A percentile compares a stretch with the other conserved stretches of the same genome.
Conservation (phyloP, 2,797 vertebrate genomes). For the Poecilia velifera region DNA sequence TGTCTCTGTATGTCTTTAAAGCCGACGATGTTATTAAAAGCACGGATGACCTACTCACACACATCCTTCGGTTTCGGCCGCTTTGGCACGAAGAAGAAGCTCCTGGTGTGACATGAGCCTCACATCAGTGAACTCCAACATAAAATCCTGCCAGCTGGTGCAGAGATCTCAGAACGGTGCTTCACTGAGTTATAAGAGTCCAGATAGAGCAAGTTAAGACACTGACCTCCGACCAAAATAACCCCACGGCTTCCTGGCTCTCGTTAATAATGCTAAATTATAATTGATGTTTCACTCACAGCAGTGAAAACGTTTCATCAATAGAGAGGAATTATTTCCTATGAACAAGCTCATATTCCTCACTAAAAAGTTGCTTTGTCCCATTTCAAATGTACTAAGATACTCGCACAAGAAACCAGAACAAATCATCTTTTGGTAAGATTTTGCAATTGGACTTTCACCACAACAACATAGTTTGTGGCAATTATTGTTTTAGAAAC, state of each 20-base stretch:
- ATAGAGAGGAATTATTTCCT: no score
- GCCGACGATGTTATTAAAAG: constrained; percentile 48
- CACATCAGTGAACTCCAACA: constrained; percentile 62
- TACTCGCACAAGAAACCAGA: no score
- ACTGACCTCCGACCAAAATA: not conserved
- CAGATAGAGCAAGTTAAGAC: not conserved
- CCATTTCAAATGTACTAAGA: no score
- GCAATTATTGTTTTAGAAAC: not conserved
- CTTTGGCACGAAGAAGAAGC: constrained; percentile 4
- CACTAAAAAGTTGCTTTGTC: no score
- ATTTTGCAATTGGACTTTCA: no score
- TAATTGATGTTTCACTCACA: not conserved
- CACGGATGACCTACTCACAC: constrained; percentile 28
- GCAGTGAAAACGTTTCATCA: no score
- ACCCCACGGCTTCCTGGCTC: not conserved
- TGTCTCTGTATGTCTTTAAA: constrained; percentile 4
- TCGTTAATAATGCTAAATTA: not conserved
- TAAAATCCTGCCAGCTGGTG: constrained; percentile 48
- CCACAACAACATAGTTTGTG: not conserved
- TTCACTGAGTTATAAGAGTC: constrained; percentile 19
- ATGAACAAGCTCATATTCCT: no score
- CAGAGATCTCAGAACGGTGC: constrained; percentile 35
- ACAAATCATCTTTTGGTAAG: no score
- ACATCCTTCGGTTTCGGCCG: constrained; percentile 31
- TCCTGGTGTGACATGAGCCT: constrained; percentile 50